These are phyloP conservation scores for Pithys albifrons DNA, from an alignment of 2,113 vertebrate genomes.

Conservation along the genomic window DNA sequence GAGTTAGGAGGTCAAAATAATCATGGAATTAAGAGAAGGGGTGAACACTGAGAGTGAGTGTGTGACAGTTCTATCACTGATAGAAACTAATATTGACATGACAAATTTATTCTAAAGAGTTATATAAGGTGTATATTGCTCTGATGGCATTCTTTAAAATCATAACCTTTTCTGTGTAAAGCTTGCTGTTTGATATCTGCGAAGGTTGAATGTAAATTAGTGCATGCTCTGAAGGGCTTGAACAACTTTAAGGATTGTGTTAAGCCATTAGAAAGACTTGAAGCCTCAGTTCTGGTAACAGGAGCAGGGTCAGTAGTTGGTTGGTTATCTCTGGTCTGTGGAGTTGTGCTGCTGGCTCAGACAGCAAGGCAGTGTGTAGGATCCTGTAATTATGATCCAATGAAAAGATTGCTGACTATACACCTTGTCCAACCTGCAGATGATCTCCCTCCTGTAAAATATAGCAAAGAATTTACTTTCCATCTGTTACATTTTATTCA, in stretches of 20 bases:
- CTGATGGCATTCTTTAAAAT: not conserved
- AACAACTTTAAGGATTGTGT: not conserved
- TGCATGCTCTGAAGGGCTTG: not conserved
- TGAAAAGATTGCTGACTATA: not conserved
- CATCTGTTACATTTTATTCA: not conserved
- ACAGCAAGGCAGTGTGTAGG: not conserved
- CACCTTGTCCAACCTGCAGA: not conserved
- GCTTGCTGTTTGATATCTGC: not conserved
- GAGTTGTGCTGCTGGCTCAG: not conserved
- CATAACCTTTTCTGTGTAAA: not conserved
- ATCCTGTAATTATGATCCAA: not conserved
- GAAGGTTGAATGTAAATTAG: not conserved
- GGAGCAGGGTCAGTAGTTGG: not conserved
- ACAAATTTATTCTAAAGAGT: not conserved
- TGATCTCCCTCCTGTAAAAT: not conserved
- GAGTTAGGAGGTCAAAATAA: not conserved
- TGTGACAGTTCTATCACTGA: accelerated
- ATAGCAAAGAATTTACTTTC: not conserved
- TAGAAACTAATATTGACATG: not conserved
- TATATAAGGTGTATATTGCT: not conserved
- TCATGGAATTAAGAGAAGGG: not conserved
- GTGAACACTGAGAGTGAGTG: not conserved
- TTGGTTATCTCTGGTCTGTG: not conserved
- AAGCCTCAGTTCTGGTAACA: not conserved
- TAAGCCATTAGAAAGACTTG: not conserved